Base-by-base conservation (phyloP, 2,888 invertebrate genomes). In the Patella depressa region DNA sequence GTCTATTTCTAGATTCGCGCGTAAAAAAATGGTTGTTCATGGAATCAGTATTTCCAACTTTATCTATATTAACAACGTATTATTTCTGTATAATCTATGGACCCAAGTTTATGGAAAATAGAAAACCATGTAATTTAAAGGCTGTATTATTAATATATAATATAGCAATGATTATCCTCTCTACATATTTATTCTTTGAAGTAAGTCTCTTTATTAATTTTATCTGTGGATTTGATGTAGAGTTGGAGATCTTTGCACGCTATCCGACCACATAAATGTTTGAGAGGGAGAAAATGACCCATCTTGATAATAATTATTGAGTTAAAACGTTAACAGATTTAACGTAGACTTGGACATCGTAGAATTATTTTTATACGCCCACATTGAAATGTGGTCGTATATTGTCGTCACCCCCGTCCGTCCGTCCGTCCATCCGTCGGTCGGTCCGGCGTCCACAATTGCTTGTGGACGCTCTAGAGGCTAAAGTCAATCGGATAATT, bases 141-240 rank as follows among this genome's bases (percentile, higher is more conserved):
- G 94, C 94, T 93, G 91, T 95, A 2, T 93, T 98, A 80, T 94
- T 98, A 77, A 94, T 95, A 2, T 97, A 98, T 91, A 98, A 98
- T 92, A 92, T 97, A 80, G 93, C 94, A 1, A 95, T 97, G 95
- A 95, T 96, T 3, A 92, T 93, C 2, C 93, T 98, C 73, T 98
- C 97, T 90, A 94, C 94, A 4, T 96, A 96, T 88, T 97, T 98
- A 89, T 95, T 95, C 74, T 91, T 94, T 81, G 95, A 97, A 93
- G 95, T 95, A 90, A 86, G 88, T 81, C n/a, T 19, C 53, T 75
- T 24, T 53, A 73, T 57, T 54, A 24, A 55, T 54, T 45, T 57
- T 53, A 55, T 73, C 15, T 45, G 34, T 71, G n/a, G 45, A 71
- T 45, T 45, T 71, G 17, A 45, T 11, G 34, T 71, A 15, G 45